Base-by-base conservation (phyloP, 2,888 invertebrate species). In the Drosophila eohydei region DNA sequence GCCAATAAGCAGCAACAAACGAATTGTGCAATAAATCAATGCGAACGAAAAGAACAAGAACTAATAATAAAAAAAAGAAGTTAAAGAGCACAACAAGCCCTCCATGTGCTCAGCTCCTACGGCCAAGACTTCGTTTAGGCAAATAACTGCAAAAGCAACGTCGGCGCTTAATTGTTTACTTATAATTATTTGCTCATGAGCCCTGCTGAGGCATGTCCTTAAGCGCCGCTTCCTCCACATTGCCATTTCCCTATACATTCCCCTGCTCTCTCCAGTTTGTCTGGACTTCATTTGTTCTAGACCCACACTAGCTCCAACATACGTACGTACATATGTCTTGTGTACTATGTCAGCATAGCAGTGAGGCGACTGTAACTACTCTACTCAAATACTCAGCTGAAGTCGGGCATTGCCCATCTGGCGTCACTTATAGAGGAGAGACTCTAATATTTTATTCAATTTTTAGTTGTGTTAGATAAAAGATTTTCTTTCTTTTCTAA, bases 1-100 rank as follows among this genome's bases (percentile, higher is more conserved):
- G 52, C 66, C 65, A 64, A 59, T 68, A 59, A 59, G 67, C 60
- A 60, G 52, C 74, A 66, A 46, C 50, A 79, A 52, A 46, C 72
- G 69, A 83, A 74, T 61, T 76, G 66, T 79, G 65, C 82, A 84
- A 89, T 84, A 89, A 87, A 82, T 84, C 85, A 89, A 74, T 75
- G 78, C 32, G 28, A 61, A 43, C 41, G 61, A 59, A 26, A 51
- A 46, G 0, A 34, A 8, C 8, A 62, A 56, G 5, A 11, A 11
- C 21, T 14, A 43, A 26, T 57, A 57, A 44, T 28, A 41, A 70
- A 59, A 56, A 65, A 26, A 50, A 6, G 2, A 21, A 38, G 26
- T 32, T n/a, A 30, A 30, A n/a, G 30, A 32, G 48, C 11, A 16
- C 28, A 34, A 11, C 40, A 43, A 40, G 5, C 2, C 14, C 43